phyloP scores from a whole-genome alignment of 64 coral and sea anemone species.

The Platygyra sinensis region DNA sequence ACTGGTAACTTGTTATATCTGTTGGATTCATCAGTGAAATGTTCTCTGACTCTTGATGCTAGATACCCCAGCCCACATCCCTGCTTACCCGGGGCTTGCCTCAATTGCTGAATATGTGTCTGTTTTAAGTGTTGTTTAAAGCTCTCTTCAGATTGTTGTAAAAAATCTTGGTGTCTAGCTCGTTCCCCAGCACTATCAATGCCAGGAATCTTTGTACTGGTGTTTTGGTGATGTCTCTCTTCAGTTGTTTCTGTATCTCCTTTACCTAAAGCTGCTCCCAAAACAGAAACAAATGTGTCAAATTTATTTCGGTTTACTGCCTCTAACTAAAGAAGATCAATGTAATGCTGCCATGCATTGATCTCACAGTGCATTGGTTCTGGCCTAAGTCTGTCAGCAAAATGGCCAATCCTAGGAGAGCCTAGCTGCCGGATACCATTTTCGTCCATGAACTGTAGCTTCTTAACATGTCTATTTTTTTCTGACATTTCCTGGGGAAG shows the following conservation, averaged over 20 bases:
- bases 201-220: not conserved
- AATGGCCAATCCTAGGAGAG: constrained; percentile 20
- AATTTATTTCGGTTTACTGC: constrained; percentile 23
- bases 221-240: not conserved
- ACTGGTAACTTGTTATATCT: constrained; percentile 40
- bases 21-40: constrained; percentile 27
- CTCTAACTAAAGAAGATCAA: constrained; percentile 38
- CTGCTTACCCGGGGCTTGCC: not conserved
- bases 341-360: constrained; percentile 56
- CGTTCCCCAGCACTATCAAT: constrained; percentile 1
- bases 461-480: constrained; percentile 26
- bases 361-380: constrained; percentile 63
- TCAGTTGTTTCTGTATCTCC: not conserved
- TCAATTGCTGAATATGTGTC: not conserved
- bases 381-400: constrained; percentile 57
- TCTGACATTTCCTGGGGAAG: constrained; percentile 9
- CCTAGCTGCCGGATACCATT: constrained; percentile 64
- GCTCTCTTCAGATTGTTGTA: constrained; percentile 2
- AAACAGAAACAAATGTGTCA: constrained; percentile 39
- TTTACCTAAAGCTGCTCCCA: not conserved
- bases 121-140: not conserved
- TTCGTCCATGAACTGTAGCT: constrained; percentile 42
- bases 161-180: not conserved
- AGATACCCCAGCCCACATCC: constrained; percentile 55
- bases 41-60: constrained; percentile 17